Conservation (phyloP, 2,888 invertebrate genomes). For the Priocnemis perturbator region DNA sequence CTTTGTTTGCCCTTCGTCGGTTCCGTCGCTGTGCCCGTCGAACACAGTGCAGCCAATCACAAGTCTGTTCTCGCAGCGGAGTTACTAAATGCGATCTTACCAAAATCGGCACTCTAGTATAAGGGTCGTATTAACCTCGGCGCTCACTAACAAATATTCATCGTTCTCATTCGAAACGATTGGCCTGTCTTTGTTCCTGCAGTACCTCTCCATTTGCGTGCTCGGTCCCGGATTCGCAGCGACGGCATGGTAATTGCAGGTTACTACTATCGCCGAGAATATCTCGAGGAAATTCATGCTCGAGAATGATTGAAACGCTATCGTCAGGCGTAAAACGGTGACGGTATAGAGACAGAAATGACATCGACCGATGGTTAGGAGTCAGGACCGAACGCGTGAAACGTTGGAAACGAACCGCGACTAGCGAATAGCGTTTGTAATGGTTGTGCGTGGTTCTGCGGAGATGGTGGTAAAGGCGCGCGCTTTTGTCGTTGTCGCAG, state of each 20-base stretch:
- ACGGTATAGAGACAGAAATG: not conserved
- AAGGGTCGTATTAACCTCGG: constrained; percentile 71
- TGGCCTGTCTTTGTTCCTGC: constrained; percentile 74
- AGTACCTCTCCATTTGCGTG: constrained; percentile 65
- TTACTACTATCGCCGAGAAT: not conserved
- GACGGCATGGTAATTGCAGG: too few relatives aligned
- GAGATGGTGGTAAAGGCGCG: too few relatives aligned
- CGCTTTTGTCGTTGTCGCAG: too few relatives aligned
- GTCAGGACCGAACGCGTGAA: constrained; percentile 18
- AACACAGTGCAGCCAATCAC: too few relatives aligned
- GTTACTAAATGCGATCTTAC: constrained; percentile 55
- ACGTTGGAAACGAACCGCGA: constrained; percentile 39
- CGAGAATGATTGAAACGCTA: not conserved
- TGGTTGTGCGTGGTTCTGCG: too few relatives aligned
- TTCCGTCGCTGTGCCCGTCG: constrained; percentile 56
- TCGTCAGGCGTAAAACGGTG: too few relatives aligned
- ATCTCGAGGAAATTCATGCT: constrained; percentile 5
- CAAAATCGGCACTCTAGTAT: constrained; percentile 77
- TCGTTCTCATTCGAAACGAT: constrained; percentile 75
- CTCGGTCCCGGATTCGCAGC: constrained; percentile 22
- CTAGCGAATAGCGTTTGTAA: too few relatives aligned
- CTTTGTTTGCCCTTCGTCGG: constrained; percentile 74
- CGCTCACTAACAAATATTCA: constrained; percentile 76
- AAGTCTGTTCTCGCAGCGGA: too few relatives aligned
- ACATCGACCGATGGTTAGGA: constrained; percentile 13